Conservation (phyloP, 2,113 vertebrate genomes). For the Tyto alba region DNA sequence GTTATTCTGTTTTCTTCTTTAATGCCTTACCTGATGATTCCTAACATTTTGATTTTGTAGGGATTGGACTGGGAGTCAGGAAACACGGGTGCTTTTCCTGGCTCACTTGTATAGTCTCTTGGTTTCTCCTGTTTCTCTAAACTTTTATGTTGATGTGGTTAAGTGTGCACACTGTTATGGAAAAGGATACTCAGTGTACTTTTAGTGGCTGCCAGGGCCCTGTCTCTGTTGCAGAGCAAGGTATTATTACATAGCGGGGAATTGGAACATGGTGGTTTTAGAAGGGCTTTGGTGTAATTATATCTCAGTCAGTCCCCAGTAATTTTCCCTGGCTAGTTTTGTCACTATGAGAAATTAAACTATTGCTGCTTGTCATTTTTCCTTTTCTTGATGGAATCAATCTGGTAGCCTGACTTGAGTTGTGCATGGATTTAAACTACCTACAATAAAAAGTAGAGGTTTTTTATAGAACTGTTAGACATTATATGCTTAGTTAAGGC, state of each 20-base stretch:
- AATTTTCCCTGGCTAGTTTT: background rate
- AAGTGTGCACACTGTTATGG: accelerated
- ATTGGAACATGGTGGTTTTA: background rate
- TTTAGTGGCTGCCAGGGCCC: background rate
- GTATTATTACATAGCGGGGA: background rate
- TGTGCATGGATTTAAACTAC: background rate
- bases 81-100: background rate
- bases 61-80: accelerated
- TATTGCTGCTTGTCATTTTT: background rate
- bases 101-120: background rate
- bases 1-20: background rate
- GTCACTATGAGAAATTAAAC: background rate
- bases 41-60: background rate
- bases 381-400: background rate
- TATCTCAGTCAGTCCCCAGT: background rate
- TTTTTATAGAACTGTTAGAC: background rate
- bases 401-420: background rate
- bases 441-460: background rate
- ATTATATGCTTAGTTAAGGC: background rate
- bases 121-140: background rate
- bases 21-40: background rate
- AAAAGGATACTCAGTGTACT: accelerated
- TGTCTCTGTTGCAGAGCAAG: accelerated
- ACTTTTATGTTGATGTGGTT: background rate
- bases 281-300: background rate